A percentile compares a stretch with the other conserved stretches of the same genome.
Conservation (phyloP, 2,888 invertebrate species). For the Heterodera filipjevi region DNA sequence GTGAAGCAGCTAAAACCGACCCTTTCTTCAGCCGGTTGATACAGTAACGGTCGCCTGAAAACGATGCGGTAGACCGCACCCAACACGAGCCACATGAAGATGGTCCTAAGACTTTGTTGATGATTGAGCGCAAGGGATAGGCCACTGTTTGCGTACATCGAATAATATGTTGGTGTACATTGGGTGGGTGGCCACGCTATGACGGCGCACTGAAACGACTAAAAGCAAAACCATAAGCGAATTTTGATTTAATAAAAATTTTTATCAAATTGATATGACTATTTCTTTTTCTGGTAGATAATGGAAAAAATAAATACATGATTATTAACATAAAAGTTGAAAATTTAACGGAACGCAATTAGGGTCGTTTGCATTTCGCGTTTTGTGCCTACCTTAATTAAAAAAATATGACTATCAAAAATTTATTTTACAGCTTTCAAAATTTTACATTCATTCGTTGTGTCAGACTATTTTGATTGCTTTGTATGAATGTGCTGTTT, state of each 20-base stretch:
- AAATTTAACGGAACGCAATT: too few species aligned
- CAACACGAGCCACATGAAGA: constrained; percentile 78
- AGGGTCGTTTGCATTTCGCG: too few species aligned
- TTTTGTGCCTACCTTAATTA: too few species aligned
- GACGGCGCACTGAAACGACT: not conserved
- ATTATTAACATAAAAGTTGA: too few species aligned
- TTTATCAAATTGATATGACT: too few species aligned
- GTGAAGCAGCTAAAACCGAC: not conserved
- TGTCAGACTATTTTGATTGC: not conserved
- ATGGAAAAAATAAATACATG: too few species aligned
- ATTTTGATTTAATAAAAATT: not conserved
- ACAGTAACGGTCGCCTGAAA: constrained; percentile 68
- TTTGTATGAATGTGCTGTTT: not conserved
- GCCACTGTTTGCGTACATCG: constrained; percentile 34
- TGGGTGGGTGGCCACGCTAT: constrained; percentile 5
- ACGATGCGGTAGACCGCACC: constrained; percentile 70
- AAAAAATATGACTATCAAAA: too few species aligned
- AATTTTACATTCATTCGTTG: too few species aligned
- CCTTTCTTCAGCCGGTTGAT: constrained; percentile 63
- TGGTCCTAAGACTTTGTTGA: constrained; percentile 25
- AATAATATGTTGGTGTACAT: constrained; percentile 13
- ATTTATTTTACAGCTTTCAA: too few species aligned
- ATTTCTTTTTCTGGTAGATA: too few species aligned
- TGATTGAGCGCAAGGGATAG: constrained; percentile 23
- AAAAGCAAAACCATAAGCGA: not conserved